A percentile compares a stretch with the other conserved stretches of the same genome.
Conservation (phyloP, 2,797 vertebrate genomes). For the Lutra lutra region DNA sequence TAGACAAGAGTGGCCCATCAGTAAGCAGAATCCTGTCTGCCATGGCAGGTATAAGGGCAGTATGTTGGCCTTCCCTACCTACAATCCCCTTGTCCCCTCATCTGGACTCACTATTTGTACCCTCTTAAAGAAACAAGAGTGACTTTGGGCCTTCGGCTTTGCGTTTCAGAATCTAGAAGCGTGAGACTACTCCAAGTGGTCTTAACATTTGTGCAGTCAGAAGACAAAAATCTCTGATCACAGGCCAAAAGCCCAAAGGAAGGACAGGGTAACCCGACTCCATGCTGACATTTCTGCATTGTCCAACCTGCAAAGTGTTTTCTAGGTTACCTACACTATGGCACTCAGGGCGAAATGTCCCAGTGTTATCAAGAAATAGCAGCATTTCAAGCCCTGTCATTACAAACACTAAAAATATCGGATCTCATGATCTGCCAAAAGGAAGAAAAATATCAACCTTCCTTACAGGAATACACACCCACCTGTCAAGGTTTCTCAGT, state of each 20-base stretch:
- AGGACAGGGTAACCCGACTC: not conserved
- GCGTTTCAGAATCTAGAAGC: not conserved
- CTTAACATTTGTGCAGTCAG: not conserved
- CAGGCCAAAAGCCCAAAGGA: not conserved
- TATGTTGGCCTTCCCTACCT: fast-evolving
- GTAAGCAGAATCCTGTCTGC: not conserved
- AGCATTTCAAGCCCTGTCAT: not conserved
- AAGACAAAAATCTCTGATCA: not conserved
- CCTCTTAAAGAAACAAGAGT: not conserved
- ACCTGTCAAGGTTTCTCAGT: not conserved
- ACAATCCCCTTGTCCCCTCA: fast-evolving
- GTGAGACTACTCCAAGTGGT: not conserved
- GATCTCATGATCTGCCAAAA: not conserved
- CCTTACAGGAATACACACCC: not conserved
- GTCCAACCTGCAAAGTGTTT: not conserved
- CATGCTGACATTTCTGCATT: fast-evolving
- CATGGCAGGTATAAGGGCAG: not conserved
- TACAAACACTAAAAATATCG: not conserved
- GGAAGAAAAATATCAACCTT: not conserved
- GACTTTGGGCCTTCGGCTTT: not conserved
- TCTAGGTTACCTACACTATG: fast-evolving
- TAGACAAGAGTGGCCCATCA: too few relatives aligned
- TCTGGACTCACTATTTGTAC: too few relatives aligned
- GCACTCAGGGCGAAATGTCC: not conserved
- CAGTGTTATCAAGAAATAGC: not conserved